A percentile compares a stretch with the other conserved stretches of the same genome.
Conservation (phyloP, 1,140 invertebrate genomes). For the Cataglyphis hispanica region DNA sequence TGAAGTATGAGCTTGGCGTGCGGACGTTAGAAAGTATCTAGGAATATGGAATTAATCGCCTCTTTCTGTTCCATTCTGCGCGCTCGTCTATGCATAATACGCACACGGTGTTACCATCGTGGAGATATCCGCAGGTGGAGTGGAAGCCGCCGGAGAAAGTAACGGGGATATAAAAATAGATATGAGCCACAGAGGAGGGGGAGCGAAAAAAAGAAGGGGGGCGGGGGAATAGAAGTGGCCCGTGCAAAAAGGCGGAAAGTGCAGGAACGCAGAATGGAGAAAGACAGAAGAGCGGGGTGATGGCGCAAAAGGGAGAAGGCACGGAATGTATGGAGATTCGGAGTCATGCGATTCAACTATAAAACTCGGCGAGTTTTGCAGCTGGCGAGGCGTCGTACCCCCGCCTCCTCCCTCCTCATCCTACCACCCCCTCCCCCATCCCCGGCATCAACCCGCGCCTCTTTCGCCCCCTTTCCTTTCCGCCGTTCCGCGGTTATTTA, state of each 20-base stretch:
- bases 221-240: slow-evolving; percentile 18
- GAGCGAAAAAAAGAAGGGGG: slow-evolving; percentile 48
- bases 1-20: slow-evolving; percentile 79
- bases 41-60: slow-evolving; percentile 82
- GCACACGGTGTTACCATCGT: slow-evolving; percentile 55
- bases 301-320: slow-evolving; percentile 57
- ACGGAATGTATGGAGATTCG: slow-evolving; percentile 85
- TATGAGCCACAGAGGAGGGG: slow-evolving; percentile 66
- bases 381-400: slow-evolving; percentile 82
- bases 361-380: slow-evolving; percentile 86
- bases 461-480: slow-evolving; percentile 77
- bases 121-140: slow-evolving; percentile 62
- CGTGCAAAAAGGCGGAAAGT: slow-evolving; percentile 68
- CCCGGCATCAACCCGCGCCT: slow-evolving; percentile 34
- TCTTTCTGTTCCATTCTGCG: slow-evolving; percentile 55
- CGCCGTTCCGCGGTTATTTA: slow-evolving; percentile 86
- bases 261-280: slow-evolving; percentile 64
- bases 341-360: slow-evolving; percentile 87
- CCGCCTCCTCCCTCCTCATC: slow-evolving; percentile 72
- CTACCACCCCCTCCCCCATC: slow-evolving; percentile 47
- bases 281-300: slow-evolving; percentile 56
- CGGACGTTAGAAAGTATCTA: slow-evolving; percentile 78
- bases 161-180: slow-evolving; percentile 80
- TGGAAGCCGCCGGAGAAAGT: slow-evolving; percentile 69
- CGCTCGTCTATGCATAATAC: slow-evolving; percentile 19